A percentile compares a stretch with the other conserved stretches of the same genome.
Conservation (phyloP, 2,113 vertebrate genomes). For the Shinisaurus crocodilurus region DNA sequence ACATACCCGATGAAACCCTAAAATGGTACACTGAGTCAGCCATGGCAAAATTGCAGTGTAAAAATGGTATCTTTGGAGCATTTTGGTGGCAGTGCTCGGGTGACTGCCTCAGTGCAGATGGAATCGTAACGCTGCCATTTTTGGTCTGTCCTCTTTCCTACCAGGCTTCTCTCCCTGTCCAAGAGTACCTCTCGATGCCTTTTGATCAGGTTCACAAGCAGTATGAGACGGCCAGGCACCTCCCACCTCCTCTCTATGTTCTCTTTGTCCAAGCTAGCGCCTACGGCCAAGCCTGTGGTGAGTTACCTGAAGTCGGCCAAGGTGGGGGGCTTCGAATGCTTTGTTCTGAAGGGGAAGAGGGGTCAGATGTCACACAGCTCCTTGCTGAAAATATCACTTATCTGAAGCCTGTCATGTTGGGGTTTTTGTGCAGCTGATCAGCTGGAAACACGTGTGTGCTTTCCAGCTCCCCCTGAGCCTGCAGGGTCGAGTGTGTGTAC, state of each 20-base stretch:
- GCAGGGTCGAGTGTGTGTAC: not conserved
- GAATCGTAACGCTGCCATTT: too few relatives aligned
- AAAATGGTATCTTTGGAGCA: not conserved
- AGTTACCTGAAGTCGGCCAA: slow-evolving; percentile 20
- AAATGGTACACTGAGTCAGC: too few relatives aligned
- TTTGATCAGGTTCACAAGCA: slow-evolving; percentile 96
- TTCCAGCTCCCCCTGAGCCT: not conserved
- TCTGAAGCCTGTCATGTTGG: accelerated
- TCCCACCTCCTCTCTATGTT: slow-evolving; percentile 94
- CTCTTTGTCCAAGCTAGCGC: slow-evolving; percentile 95
- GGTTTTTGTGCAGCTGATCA: accelerated
- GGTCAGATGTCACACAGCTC: not conserved
- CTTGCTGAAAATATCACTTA: not conserved
- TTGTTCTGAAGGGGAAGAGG: accelerated
- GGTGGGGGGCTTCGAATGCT: accelerated
- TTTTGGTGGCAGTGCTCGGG: not conserved
- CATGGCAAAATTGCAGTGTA: not conserved
- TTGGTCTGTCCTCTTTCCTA: not conserved
- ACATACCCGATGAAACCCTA: too few relatives aligned
- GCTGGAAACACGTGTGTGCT: not conserved
- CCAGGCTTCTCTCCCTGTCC: slow-evolving; percentile 95
- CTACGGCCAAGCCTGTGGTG: slow-evolving; percentile 95
- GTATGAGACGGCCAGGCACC: slow-evolving; percentile 90
- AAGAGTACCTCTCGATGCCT: slow-evolving; percentile 96
- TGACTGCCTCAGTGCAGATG: not conserved